Conservation (phyloP, 2,888 invertebrate species). For the Labia minor region DNA sequence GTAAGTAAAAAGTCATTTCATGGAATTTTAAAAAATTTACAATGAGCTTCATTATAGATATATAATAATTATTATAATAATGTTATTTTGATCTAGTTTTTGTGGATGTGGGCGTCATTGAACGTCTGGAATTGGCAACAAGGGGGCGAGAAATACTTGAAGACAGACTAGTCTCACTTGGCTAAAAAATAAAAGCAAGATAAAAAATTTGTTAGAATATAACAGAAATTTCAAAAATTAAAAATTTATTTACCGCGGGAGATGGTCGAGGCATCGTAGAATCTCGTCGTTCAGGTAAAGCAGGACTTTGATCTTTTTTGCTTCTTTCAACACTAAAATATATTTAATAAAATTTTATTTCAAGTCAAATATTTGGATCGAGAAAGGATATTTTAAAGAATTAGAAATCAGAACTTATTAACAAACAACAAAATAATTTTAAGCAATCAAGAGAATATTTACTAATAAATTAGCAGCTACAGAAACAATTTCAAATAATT, state of each 20-base stretch:
- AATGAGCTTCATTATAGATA: background rate
- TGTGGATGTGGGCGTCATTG: background rate
- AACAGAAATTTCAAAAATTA: background rate
- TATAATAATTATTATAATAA: background rate
- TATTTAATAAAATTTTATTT: constrained; percentile 3
- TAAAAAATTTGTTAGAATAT: constrained; percentile 1
- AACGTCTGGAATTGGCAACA: constrained; percentile 17
- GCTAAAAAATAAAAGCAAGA: constrained; percentile 28
- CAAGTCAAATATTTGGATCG: background rate
- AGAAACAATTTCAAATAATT: no score
- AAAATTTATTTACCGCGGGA: constrained; percentile 24
- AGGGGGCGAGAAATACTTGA: constrained; percentile 26
- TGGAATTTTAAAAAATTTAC: background rate
- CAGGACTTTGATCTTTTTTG: constrained; percentile 25
- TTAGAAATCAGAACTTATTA: no score
- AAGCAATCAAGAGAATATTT: no score
- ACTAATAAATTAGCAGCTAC: no score
- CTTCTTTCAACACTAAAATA: constrained; percentile 18
- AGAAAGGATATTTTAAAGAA: no score
- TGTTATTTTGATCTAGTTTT: background rate
- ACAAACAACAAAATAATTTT: no score
- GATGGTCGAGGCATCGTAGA: constrained; percentile 27
- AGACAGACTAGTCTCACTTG: constrained; percentile 29
- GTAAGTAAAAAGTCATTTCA: background rate
- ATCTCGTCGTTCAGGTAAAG: constrained; percentile 24